Evolutionary conservation across 1,140 invertebrate genomes (phyloP), one percentile per base, ranked within the genome.

Genomic region (Aleiodes sp.): DNA sequence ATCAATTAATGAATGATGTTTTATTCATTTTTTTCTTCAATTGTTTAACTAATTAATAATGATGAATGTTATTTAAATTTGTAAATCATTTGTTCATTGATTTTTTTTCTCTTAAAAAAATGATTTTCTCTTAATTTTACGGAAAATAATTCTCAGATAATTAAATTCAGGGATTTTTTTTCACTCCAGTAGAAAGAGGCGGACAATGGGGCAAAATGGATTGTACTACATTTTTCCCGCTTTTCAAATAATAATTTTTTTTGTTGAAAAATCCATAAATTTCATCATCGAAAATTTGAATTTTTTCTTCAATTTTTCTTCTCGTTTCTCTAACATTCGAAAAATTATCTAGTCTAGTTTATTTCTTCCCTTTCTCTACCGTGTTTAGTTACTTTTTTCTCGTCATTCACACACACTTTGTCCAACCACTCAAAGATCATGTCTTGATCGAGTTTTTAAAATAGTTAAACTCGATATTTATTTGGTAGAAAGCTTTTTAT

Each of bases 1-100:
- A 56, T 84, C 78, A 83, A 84, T 83, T 84, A 84, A 83, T 83
- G 81, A 82, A 35, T 63, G 83, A 82, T 76, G 80, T 82, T 83
- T 82, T 82, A 82, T 82, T 83, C 79, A 84, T 83, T 83, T 83
- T 82, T 21, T 24, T 52, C 10, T 52, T 19, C 46, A 6, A 2
- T 21, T 24, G 12, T 52, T 24, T 52, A 3, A 24, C 21, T 52
- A 24, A 52, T 24, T 19, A 12, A 10, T 21, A 52, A 82, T n/a
- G n/a, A n/a, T n/a, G n/a, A n/a, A n/a, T n/a, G n/a, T n/a, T n/a
- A n/a, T n/a, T n/a, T n/a, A n/a, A n/a, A n/a, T n/a, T n/a, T n/a
- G n/a, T n/a, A n/a, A n/a, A n/a, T n/a, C n/a, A n/a, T n/a, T n/a
- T n/a, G n/a, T n/a, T n/a, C n/a, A n/a, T n/a, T n/a, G n/a, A n/a